Evolutionary conservation across 2,113 vertebrate genomes (phyloP).

Genomic region (Accipiter cooperii): DNA sequence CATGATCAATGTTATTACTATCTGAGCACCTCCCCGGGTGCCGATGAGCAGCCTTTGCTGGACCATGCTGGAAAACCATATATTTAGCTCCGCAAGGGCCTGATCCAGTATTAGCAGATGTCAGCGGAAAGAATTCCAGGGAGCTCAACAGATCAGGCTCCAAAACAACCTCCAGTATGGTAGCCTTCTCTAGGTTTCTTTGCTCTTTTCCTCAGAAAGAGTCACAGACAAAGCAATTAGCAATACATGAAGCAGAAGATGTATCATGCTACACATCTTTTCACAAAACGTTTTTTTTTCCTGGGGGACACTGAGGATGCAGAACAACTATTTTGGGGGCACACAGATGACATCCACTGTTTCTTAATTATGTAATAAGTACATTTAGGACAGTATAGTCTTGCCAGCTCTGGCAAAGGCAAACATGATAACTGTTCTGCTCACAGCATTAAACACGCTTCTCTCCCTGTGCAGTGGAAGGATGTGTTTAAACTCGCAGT

Average conservation of each 20-base stretch:
- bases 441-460: constrained; percentile 8
- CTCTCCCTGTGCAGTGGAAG: background rate
- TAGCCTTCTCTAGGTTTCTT: background rate
- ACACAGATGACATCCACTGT: background rate
- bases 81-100: background rate
- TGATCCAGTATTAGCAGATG: background rate
- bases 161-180: background rate
- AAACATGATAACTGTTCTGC: background rate
- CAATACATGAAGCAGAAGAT: background rate
- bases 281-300: background rate
- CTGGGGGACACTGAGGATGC: background rate
- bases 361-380: background rate
- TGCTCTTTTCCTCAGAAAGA: background rate
- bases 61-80: background rate
- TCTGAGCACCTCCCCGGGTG: background rate
- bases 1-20: background rate
- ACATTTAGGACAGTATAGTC: background rate
- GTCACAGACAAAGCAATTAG: background rate
- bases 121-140: background rate
- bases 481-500: constrained; percentile 36
- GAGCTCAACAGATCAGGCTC: background rate
- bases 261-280: background rate
- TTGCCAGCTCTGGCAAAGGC: background rate
- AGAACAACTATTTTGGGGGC: background rate
- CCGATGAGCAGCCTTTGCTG: background rate